phyloP scores from a whole-genome alignment of 2,797 vertebrate species.

The Rhinatrema bivittatum region DNA sequence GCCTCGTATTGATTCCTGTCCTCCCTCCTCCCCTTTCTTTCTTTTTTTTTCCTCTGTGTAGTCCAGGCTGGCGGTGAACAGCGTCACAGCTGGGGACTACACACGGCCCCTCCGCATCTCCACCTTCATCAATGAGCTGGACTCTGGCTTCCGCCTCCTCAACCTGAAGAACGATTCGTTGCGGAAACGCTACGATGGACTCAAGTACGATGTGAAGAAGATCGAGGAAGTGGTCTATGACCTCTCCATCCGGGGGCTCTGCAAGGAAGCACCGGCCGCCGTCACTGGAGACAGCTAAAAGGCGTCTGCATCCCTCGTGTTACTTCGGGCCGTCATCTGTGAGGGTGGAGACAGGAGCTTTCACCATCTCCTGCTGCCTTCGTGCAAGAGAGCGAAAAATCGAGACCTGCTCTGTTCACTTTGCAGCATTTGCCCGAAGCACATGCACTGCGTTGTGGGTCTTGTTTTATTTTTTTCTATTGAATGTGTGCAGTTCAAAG shows the following conservation, averaged over 20 bases:
- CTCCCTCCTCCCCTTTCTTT: too few relatives aligned
- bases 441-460: too few relatives aligned
- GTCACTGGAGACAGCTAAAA: slow-evolving; percentile 48
- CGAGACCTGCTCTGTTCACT: slow-evolving; percentile 37
- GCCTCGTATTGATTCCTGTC: not conserved
- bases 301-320: not conserved
- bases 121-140: slow-evolving; percentile 92
- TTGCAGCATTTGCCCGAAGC: too few relatives aligned
- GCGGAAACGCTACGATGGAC: slow-evolving; percentile 91
- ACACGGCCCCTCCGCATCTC: slow-evolving; percentile 88
- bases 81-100: slow-evolving; percentile 93
- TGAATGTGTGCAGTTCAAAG: too few relatives aligned
- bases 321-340: slow-evolving; percentile 39
- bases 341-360: slow-evolving; percentile 20
- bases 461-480: too few relatives aligned
- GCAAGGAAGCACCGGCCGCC: slow-evolving; percentile 70
- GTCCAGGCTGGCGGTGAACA: slow-evolving; percentile 93
- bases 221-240: slow-evolving; percentile 97
- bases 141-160: slow-evolving; percentile 92
- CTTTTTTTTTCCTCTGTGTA: slow-evolving; percentile 17
- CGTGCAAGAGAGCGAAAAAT: slow-evolving; percentile 44
- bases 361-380: slow-evolving; percentile 26
- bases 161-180: slow-evolving; percentile 96
- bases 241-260: slow-evolving; percentile 88
- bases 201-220: slow-evolving; percentile 97